phyloP scores from a whole-genome alignment of 2,888 invertebrate genomes.

The Rhagophthalmus giganteus region DNA sequence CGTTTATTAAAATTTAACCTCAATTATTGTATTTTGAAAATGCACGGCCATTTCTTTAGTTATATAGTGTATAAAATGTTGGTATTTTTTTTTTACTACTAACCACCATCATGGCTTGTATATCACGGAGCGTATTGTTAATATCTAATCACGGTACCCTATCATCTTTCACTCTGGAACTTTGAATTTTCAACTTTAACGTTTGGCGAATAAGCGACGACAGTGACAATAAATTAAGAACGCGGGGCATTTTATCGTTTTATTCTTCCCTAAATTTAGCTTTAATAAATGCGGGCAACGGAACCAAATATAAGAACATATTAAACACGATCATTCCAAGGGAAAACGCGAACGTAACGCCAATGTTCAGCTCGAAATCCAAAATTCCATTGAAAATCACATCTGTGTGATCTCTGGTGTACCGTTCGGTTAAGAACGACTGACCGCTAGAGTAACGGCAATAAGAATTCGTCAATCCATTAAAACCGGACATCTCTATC shows the following conservation, averaged over 20 bases:
- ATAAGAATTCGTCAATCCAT: constrained; percentile 57
- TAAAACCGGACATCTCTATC: constrained; percentile 59
- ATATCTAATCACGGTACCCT: too few relatives aligned
- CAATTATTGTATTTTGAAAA: too few relatives aligned
- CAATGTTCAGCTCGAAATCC: constrained; percentile 76
- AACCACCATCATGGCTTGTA: too few relatives aligned
- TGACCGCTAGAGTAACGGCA: constrained; percentile 73
- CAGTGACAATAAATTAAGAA: too few relatives aligned
- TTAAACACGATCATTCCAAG: constrained; percentile 80
- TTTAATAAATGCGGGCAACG: constrained; percentile 80
- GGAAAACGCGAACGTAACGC: constrained; percentile 81
- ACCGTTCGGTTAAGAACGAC: constrained; percentile 72
- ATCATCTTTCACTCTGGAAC: too few relatives aligned
- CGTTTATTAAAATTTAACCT: too few relatives aligned
- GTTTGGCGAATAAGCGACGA: too few relatives aligned
- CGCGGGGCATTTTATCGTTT: too few relatives aligned
- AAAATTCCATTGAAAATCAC: constrained; percentile 63
- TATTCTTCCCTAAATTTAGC: constrained; percentile 80
- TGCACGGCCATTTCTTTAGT: too few relatives aligned
- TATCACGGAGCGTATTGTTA: too few relatives aligned
- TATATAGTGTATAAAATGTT: too few relatives aligned
- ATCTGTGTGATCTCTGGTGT: constrained; percentile 63
- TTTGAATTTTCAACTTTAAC: background rate
- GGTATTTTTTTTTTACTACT: too few relatives aligned
- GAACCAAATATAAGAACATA: constrained; percentile 81